Percentiles rank a stretch among this genome's conserved stretches.
Conservation (phyloP, 2,888 invertebrate species). For the Hypselothyrea guttata region DNA sequence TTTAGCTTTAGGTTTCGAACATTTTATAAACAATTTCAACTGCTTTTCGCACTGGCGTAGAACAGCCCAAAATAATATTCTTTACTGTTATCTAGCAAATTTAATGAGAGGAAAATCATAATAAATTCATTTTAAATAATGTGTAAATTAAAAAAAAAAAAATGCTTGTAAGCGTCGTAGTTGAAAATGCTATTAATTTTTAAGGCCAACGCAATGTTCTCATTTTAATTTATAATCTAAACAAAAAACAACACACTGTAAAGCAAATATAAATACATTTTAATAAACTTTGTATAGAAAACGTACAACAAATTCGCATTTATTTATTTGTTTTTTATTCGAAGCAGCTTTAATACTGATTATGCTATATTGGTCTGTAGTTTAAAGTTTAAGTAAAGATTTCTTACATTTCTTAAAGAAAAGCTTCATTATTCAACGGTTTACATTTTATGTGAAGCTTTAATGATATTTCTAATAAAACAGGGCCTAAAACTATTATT, state of each 20-base stretch:
- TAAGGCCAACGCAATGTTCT: slow-evolving; percentile 79
- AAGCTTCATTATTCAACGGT: no score
- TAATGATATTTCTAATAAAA: no score
- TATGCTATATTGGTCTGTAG: no score
- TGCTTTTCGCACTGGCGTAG: slow-evolving; percentile 39
- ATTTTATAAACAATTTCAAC: slow-evolving; percentile 29
- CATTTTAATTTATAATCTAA: slow-evolving; percentile 78
- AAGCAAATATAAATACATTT: slow-evolving; percentile 65
- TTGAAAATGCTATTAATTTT: slow-evolving; percentile 74
- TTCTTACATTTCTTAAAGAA: no score
- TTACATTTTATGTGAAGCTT: no score
- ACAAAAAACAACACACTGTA: slow-evolving; percentile 65
- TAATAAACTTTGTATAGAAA: slow-evolving; percentile 71
- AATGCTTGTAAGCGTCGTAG: slow-evolving; percentile 13
- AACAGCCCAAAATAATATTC: slow-evolving; percentile 15
- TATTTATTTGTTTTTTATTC: neutral
- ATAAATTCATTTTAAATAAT: slow-evolving; percentile 16
- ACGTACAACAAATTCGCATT: neutral
- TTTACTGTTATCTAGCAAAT: slow-evolving; percentile 3
- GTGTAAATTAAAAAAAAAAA: slow-evolving; percentile 8
- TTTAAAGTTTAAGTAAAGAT: no score
- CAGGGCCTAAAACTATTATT: no score
- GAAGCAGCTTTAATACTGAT: no score
- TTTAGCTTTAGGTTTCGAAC: slow-evolving; percentile 58
- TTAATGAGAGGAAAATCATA: neutral